phyloP scores from a whole-genome alignment of 2,113 vertebrate genomes.

The Psilopsiagon aymara region DNA sequence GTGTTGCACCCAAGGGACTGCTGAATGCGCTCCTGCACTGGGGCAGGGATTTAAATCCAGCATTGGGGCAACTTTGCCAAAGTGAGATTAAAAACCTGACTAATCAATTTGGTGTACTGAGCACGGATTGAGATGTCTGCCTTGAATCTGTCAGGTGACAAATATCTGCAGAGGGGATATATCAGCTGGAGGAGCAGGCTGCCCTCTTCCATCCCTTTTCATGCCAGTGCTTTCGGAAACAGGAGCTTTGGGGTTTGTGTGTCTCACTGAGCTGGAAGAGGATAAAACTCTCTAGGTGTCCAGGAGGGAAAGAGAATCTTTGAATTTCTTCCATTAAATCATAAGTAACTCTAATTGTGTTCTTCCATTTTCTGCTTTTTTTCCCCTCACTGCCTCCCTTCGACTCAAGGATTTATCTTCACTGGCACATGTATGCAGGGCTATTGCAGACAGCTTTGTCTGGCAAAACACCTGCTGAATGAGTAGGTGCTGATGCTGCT shows the following conservation, averaged over 20 bases:
- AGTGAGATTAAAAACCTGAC: not conserved
- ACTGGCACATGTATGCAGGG: not conserved
- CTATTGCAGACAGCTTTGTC: not conserved
- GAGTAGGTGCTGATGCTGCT: not conserved
- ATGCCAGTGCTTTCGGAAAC: not conserved
- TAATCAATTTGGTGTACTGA: not conserved
- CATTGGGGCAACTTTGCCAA: not conserved
- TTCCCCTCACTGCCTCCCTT: not conserved
- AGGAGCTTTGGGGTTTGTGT: not conserved
- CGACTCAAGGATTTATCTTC: not conserved
- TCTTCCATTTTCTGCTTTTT: not conserved
- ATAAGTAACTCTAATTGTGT: not conserved
- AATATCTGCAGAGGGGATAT: not conserved
- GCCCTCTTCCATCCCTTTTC: not conserved
- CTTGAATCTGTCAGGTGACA: not conserved
- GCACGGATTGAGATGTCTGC: not conserved
- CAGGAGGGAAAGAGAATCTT: not conserved
- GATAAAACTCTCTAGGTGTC: conserved; percentile 4
- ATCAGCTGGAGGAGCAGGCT: not conserved
- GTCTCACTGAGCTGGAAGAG: not conserved
- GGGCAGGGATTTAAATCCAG: not conserved
- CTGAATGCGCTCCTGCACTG: not conserved
- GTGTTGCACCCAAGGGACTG: not conserved
- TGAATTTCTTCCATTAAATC: not conserved
- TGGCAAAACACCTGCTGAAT: not conserved